phyloP scores from a whole-genome alignment of 2,797 vertebrate genomes.

The Muscicapa striata region DNA sequence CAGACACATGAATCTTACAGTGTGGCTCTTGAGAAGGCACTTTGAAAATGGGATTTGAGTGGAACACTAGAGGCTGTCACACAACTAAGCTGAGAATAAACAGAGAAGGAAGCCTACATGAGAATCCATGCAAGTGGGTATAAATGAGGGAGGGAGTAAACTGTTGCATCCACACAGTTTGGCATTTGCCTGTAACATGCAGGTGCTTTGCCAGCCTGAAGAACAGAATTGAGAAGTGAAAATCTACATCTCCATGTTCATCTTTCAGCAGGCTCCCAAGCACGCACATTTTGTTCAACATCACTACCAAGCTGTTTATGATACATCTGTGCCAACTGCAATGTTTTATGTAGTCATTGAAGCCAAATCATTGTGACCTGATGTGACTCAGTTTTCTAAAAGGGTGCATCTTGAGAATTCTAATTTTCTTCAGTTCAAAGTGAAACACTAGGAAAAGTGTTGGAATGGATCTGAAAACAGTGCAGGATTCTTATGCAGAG shows the following conservation, averaged over 20 bases:
- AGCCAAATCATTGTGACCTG: slow-evolving; percentile 66
- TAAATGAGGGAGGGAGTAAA: not conserved
- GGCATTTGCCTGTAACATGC: not conserved
- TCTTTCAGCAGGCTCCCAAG: slow-evolving; percentile 50
- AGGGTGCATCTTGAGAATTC: slow-evolving; percentile 20
- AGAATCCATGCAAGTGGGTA: slow-evolving; percentile 3
- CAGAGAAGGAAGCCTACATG: not conserved
- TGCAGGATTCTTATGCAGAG: not conserved
- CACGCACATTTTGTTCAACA: slow-evolving; percentile 35
- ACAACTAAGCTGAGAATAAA: slow-evolving; percentile 47
- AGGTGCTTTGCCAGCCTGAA: slow-evolving; percentile 46
- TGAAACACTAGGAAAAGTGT: slow-evolving; percentile 41
- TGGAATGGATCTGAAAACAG: slow-evolving; percentile 34
- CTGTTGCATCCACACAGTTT: not conserved
- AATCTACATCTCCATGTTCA: not conserved
- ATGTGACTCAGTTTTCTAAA: slow-evolving; percentile 62
- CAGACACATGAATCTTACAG: slow-evolving; percentile 7
- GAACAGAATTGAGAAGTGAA: slow-evolving; percentile 36
- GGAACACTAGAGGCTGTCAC: slow-evolving; percentile 41
- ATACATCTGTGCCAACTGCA: slow-evolving; percentile 48
- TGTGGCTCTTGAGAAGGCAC: slow-evolving; percentile 3
- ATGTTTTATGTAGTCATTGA: slow-evolving; percentile 22
- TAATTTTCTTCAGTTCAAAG: slow-evolving; percentile 14
- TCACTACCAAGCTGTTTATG: slow-evolving; percentile 33
- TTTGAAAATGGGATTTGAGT: slow-evolving; percentile 25